Percentiles rank a stretch among this genome's conserved stretches.
Evolutionary conservation across 2,888 invertebrate species (phyloP).

Genomic region (Notodromas monacha): DNA sequence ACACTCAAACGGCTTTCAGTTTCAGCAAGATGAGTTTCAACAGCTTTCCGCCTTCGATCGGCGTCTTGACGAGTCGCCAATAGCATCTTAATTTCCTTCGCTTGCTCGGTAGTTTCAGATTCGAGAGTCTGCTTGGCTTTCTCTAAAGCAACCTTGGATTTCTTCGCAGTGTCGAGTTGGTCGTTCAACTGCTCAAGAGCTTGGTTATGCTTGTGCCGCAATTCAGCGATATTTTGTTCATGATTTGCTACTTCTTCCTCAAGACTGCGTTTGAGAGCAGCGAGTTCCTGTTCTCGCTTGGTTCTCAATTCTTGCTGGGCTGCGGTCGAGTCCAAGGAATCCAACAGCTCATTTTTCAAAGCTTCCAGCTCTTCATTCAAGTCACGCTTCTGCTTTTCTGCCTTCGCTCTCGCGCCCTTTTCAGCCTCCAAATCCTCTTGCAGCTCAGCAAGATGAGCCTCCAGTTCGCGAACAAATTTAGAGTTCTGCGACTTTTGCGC

Average conservation of each 20-base stretch:
- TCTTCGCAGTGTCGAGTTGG: conserved; percentile 62
- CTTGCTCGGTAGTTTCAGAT: conserved; percentile 74
- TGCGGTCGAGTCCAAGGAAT: conserved; percentile 82
- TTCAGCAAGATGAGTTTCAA: conserved; percentile 56
- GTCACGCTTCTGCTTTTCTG: conserved; percentile 76
- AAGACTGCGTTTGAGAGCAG: conserved; percentile 56
- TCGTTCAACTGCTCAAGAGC: conserved; percentile 60
- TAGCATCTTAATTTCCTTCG: conserved; percentile 61
- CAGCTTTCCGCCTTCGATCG: conserved; percentile 74
- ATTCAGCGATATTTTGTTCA: conserved; percentile 48
- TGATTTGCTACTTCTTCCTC: conserved; percentile 65
- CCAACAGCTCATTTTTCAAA: conserved; percentile 73
- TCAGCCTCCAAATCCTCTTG: conserved; percentile 93
- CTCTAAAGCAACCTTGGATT: conserved; percentile 44
- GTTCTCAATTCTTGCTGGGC: conserved; percentile 79
- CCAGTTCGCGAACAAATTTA: conserved; percentile 58
- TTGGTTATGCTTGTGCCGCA: conserved; percentile 68
- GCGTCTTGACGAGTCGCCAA: conserved; percentile 59
- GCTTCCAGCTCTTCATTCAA: conserved; percentile 88
- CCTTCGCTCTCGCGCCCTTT: conserved; percentile 42
- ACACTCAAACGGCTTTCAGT: conserved; percentile 13
- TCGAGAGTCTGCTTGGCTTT: conserved; percentile 59
- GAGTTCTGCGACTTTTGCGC: conserved; percentile 49
- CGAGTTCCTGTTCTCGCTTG: conserved; percentile 77
- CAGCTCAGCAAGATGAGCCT: conserved; percentile 65